Conservation (phyloP, 2,888 invertebrate genomes). For the Phania funesta region DNA sequence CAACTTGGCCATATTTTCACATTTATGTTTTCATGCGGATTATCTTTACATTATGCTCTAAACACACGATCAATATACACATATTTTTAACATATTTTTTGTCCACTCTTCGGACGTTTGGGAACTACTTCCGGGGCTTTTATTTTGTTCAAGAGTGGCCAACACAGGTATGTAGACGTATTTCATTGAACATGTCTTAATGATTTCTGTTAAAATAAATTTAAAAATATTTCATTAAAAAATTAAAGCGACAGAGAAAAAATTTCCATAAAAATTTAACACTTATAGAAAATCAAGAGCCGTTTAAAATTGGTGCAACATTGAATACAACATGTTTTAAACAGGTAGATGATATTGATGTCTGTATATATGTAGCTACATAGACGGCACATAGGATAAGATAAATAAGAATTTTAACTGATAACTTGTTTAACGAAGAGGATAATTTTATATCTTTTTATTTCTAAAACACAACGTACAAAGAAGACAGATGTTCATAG, state of each 20-base stretch:
- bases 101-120: no score
- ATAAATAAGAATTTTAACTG: constrained; percentile 29
- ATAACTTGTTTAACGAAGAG: constrained; percentile 55
- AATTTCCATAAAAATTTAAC: neutral
- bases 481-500: constrained; percentile 42
- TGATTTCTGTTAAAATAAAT: no score
- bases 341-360: no score
- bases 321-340: constrained; percentile 27
- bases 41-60: no score
- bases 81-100: no score
- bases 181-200: no score
- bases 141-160: no score
- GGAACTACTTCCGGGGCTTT: no score
- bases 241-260: constrained; percentile 13
- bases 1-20: no score
- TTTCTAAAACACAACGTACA: neutral
- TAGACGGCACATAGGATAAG: neutral
- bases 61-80: no score
- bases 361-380: neutral
- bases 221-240: neutral
- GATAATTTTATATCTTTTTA: constrained; percentile 40
- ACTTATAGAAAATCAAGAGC: constrained; percentile 38
- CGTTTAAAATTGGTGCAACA: constrained; percentile 56
- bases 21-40: no score
- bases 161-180: no score